A percentile compares a stretch with the other conserved stretches of the same genome.
phyloP scores from a whole-genome alignment of 1,140 invertebrate genomes.

The Popillia japonica region DNA sequence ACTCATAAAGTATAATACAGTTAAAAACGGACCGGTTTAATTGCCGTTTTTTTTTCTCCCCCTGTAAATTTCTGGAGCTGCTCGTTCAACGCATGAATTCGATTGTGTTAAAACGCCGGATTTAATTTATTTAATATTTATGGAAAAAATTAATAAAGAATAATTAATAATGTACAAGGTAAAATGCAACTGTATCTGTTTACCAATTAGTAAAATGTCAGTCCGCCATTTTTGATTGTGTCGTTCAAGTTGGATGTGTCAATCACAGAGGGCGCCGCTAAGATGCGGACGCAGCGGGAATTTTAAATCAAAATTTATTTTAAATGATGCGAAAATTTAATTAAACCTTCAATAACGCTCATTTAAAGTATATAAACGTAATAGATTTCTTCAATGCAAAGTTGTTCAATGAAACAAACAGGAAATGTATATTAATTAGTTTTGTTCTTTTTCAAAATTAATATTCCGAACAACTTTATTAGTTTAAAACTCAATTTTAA shows the following conservation, averaged over 20 bases:
- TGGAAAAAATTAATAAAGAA: not conserved
- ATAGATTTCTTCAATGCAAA: no score
- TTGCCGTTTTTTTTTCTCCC: not conserved
- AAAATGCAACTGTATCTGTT: slow-evolving; percentile 10
- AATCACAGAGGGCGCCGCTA: not conserved
- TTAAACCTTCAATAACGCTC: not conserved
- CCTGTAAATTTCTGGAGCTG: no score
- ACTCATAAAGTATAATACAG: slow-evolving; percentile 53
- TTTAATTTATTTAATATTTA: not conserved
- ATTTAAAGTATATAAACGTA: no score
- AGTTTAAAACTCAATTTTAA: no score
- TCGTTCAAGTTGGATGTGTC: not conserved
- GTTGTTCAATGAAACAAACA: no score
- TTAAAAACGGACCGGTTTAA: not conserved
- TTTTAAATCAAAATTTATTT: no score
- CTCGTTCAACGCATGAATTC: not conserved
- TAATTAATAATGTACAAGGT: not conserved
- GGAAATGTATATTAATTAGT: no score
- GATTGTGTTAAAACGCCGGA: not conserved
- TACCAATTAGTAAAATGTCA: slow-evolving; percentile 29
- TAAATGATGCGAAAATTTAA: not conserved
- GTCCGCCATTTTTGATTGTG: slow-evolving; percentile 1
- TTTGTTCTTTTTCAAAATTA: no score
- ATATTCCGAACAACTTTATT: no score
- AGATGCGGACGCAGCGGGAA: not conserved